Evolutionary conservation across 1,140 invertebrate species (phyloP).

Genomic region (Drosophila mayri): DNA sequence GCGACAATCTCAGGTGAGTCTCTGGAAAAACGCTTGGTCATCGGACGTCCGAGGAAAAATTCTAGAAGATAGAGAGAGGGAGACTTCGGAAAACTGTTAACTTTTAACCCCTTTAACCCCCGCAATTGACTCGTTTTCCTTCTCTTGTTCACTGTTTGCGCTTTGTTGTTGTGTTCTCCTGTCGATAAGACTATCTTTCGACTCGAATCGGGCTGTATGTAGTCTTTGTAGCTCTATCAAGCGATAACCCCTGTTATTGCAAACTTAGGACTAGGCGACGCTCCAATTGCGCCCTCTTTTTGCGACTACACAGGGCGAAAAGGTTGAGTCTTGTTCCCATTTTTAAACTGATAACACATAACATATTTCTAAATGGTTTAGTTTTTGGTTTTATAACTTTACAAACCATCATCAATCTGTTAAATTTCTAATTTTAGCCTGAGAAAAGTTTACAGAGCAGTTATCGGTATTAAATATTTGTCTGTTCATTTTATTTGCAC

Average conservation of each 20-base stretch:
- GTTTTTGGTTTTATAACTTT: too few relatives aligned
- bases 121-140: not conserved
- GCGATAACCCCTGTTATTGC: slow-evolving; percentile 48
- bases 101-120: slow-evolving; percentile 42
- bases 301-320: not conserved
- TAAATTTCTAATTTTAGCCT: too few relatives aligned
- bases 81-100: not conserved
- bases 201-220: slow-evolving; percentile 9
- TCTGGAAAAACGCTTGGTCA: slow-evolving; percentile 65
- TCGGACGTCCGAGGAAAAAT: slow-evolving; percentile 21
- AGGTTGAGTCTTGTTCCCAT: not conserved
- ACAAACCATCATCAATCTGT: too few relatives aligned
- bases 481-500: too few relatives aligned
- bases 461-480: too few relatives aligned
- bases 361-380: not conserved
- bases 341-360: not conserved
- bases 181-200: slow-evolving; percentile 37
- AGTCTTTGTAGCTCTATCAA: slow-evolving; percentile 7
- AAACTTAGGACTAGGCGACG: slow-evolving; percentile 22
- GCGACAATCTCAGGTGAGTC: slow-evolving; percentile 89
- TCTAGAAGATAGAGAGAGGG: slow-evolving; percentile 19
- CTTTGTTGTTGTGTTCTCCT: slow-evolving; percentile 21
- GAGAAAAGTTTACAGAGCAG: too few relatives aligned
- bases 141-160: slow-evolving; percentile 36
- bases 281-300: slow-evolving; percentile 22